Percentiles rank a stretch among this genome's conserved stretches.
phyloP scores from a whole-genome alignment of 2,113 vertebrate genomes.

The Etheostoma cragini region DNA sequence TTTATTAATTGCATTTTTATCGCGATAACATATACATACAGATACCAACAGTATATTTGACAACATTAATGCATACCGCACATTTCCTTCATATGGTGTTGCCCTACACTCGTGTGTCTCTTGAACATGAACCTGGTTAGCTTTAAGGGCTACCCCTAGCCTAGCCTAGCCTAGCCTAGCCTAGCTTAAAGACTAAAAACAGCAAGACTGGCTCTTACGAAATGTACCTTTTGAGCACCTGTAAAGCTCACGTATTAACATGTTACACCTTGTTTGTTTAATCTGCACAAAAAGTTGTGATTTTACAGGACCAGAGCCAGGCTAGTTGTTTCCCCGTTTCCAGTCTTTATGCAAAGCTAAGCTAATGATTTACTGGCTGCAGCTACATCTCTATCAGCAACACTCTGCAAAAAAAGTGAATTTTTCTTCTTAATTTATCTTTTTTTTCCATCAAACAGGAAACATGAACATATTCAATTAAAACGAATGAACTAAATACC shows the following conservation, averaged over 20 bases:
- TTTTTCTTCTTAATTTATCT: neutral
- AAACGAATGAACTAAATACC: neutral
- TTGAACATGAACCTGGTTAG: slow-evolving; percentile 1
- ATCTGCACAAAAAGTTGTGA: neutral
- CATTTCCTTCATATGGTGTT: too few relatives aligned
- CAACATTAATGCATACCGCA: too few relatives aligned
- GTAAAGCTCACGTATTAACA: neutral
- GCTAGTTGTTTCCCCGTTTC: neutral
- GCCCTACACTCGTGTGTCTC: neutral
- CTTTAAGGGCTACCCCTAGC: neutral
- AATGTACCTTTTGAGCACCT: neutral
- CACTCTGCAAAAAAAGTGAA: neutral
- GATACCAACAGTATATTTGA: too few relatives aligned
- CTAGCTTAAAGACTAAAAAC: neutral
- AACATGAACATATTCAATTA: neutral
- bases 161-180: too few relatives aligned
- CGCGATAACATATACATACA: too few relatives aligned
- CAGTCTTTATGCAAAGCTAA: neutral
- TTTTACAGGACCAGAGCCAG: neutral
- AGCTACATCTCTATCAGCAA: neutral
- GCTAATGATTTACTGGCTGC: neutral
- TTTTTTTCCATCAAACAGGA: neutral
- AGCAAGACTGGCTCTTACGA: neutral
- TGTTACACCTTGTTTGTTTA: too few relatives aligned
- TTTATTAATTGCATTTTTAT: too few relatives aligned